A percentile compares a stretch with the other conserved stretches of the same genome.
These are phyloP conservation scores for Xiphophorus couchianus DNA, from an alignment of 2,113 vertebrate genomes.

Conservation along the genomic window DNA sequence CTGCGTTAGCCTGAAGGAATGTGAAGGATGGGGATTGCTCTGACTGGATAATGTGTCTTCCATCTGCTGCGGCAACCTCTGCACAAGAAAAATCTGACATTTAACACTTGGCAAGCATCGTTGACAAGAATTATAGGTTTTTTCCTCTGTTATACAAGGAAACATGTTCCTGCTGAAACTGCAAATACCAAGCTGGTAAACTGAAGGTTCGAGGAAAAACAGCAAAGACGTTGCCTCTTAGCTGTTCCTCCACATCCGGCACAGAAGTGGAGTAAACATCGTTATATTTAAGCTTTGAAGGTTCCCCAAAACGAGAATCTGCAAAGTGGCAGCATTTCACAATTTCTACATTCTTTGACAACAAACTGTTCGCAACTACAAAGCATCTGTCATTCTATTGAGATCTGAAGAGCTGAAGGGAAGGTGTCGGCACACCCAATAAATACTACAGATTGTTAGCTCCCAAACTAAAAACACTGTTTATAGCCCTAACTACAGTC, in stretches of 20 bases:
- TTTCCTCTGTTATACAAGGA: constrained; percentile 60
- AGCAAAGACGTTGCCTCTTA: constrained; percentile 15
- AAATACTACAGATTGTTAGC: background rate
- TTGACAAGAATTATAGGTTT: constrained; percentile 61
- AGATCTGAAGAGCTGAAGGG: background rate
- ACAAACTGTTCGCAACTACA: background rate
- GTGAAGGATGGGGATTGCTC: constrained; percentile 42
- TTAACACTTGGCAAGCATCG: constrained; percentile 59
- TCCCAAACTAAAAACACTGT: background rate
- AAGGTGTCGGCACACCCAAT: background rate
- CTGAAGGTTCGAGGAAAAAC: constrained; percentile 26
- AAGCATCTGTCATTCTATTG: background rate
- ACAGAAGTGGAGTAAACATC: background rate
- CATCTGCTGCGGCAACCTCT: constrained; percentile 62
- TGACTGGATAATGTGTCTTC: constrained; percentile 67
- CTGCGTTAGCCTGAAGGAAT: constrained; percentile 50
- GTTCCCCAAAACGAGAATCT: constrained; percentile 1
- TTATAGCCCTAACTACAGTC: background rate
- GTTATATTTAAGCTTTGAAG: background rate
- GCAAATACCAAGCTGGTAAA: constrained; percentile 51
- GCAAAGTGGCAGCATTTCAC: background rate
- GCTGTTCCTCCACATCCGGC: constrained; percentile 5
- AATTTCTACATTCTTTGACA: background rate
- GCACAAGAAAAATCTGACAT: constrained; percentile 53
- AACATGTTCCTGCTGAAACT: constrained; percentile 59